Conservation (phyloP, 2,888 invertebrate species). For the Thysanoteuthis rhombus region DNA sequence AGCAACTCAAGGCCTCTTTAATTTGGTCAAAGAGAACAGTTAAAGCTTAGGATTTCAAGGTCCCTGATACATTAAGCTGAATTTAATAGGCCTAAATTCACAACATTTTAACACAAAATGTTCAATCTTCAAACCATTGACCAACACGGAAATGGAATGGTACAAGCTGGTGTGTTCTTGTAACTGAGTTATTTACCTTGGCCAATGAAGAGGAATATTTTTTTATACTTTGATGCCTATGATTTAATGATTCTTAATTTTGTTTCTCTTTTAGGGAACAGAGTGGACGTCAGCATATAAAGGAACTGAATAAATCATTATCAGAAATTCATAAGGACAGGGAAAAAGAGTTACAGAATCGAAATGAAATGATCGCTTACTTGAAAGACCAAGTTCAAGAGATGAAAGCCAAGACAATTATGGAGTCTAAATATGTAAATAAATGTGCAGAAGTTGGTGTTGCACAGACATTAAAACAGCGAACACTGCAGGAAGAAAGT, state of each 20-base stretch:
- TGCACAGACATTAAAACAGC: slow-evolving; percentile 65
- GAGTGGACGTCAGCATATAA: slow-evolving; percentile 63
- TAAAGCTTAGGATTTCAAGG: too few relatives aligned
- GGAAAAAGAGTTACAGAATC: slow-evolving; percentile 63
- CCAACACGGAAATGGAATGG: too few relatives aligned
- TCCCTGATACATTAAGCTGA: too few relatives aligned
- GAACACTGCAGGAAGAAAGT: slow-evolving; percentile 57
- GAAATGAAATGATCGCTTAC: slow-evolving; percentile 68
- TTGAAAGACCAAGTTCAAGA: slow-evolving; percentile 68
- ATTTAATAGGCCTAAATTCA: too few relatives aligned
- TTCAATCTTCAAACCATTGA: too few relatives aligned
- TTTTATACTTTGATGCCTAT: too few relatives aligned
- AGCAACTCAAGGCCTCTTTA: too few relatives aligned
- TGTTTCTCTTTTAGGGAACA: slow-evolving; percentile 57
- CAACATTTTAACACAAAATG: too few relatives aligned
- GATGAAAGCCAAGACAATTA: slow-evolving; percentile 67
- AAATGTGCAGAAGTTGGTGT: slow-evolving; percentile 66
- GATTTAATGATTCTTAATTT: background rate
- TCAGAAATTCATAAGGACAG: slow-evolving; percentile 64
- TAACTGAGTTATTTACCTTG: too few relatives aligned
- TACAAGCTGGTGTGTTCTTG: too few relatives aligned
- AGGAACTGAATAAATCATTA: slow-evolving; percentile 58
- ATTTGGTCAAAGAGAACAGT: too few relatives aligned
- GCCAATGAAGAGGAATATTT: too few relatives aligned
- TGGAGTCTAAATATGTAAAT: slow-evolving; percentile 68